Conservation (phyloP, 2,888 invertebrate genomes). For the Melitaea athalia region DNA sequence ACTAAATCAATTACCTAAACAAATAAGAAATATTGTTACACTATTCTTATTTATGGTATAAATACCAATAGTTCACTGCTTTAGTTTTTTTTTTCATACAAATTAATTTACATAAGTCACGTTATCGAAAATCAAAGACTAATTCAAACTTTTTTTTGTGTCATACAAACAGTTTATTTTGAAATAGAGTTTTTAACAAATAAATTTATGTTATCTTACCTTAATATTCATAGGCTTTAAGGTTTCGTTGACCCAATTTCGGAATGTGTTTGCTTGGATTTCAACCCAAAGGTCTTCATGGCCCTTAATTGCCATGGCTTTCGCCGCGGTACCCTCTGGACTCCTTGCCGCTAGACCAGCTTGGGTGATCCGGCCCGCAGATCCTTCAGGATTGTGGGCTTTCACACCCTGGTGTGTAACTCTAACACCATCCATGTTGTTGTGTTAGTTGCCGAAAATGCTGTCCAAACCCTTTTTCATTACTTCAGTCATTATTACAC, state of each 20-base stretch:
- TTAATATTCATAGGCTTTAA: slow-evolving; percentile 86
- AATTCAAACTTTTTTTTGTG: slow-evolving; percentile 13
- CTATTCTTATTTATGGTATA: too few relatives aligned
- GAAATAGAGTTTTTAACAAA: neutral
- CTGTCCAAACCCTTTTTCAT: slow-evolving; percentile 10
- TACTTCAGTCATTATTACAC: slow-evolving; percentile 56
- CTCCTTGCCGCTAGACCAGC: slow-evolving; percentile 94
- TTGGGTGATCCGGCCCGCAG: slow-evolving; percentile 85
- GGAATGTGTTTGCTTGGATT: slow-evolving; percentile 97
- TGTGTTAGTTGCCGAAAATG: slow-evolving; percentile 43
- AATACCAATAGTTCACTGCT: too few relatives aligned
- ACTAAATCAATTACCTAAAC: slow-evolving; percentile 90
- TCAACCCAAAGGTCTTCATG: slow-evolving; percentile 98
- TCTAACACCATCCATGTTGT: slow-evolving; percentile 77
- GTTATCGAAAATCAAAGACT: slow-evolving; percentile 24
- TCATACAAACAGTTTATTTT: neutral
- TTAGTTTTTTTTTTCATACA: slow-evolving; percentile 1
- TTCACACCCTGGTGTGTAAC: slow-evolving; percentile 82
- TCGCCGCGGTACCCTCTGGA: slow-evolving; percentile 95
- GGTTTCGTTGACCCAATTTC: slow-evolving; percentile 98
- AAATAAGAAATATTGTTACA: slow-evolving; percentile 40
- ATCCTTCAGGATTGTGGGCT: slow-evolving; percentile 83
- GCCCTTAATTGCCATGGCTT: slow-evolving; percentile 97
- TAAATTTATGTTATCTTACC: slow-evolving; percentile 58
- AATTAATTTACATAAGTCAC: slow-evolving; percentile 19